Conservation (phyloP, 2,797 vertebrate genomes). For the Saxicola maurus region DNA sequence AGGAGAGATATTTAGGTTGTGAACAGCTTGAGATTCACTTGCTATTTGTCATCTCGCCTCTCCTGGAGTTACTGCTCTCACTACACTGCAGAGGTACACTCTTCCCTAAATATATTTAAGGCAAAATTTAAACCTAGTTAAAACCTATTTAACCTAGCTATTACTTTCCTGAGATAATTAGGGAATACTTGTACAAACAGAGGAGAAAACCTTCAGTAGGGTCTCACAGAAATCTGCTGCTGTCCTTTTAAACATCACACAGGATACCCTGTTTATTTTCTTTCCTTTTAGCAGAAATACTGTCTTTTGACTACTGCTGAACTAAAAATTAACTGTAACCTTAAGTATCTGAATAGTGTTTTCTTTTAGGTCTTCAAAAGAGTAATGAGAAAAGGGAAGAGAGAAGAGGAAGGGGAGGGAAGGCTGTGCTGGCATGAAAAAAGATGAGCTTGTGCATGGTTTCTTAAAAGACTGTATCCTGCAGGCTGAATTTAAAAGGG, state of each 20-base stretch:
- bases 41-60: neutral
- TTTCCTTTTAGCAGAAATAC: neutral
- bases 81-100: neutral
- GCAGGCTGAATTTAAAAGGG: neutral
- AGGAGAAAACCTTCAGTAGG: neutral
- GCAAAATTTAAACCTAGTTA: neutral
- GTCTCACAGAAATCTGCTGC: neutral
- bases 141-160: neutral
- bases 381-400: neutral
- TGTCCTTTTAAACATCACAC: neutral
- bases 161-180: neutral
- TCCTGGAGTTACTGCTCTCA: neutral
- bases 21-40: neutral
- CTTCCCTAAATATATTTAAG: neutral
- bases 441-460: neutral
- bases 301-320: neutral
- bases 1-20: neutral
- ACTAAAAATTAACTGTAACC: neutral
- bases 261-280: neutral
- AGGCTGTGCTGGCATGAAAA: neutral
- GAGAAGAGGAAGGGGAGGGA: neutral
- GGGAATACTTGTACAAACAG: neutral
- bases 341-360: neutral
- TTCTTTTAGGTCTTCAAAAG: neutral
- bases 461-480: neutral